A percentile compares a stretch with the other conserved stretches of the same genome.
These are phyloP conservation scores for Netelia fuscicornis DNA, from an alignment of 2,888 invertebrate species.

Conservation along the genomic window DNA sequence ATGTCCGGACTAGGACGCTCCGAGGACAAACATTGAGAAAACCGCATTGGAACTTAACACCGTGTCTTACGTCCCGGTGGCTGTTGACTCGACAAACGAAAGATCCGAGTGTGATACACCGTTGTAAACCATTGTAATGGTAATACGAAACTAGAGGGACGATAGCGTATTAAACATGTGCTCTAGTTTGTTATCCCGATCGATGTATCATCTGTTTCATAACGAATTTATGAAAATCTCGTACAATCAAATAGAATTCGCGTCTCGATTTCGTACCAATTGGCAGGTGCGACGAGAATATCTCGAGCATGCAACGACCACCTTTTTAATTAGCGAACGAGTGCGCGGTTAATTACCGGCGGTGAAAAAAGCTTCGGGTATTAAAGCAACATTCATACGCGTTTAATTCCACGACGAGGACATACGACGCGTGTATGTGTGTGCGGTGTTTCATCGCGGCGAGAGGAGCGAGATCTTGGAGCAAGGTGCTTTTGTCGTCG, in stretches of 20 bases:
- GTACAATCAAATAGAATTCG: not conserved
- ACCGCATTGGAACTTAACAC: not conserved
- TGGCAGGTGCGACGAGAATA: too few relatives aligned
- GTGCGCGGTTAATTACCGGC: too few relatives aligned
- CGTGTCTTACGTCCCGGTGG: conserved; percentile 22
- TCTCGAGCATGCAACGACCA: too few relatives aligned
- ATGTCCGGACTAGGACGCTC: conserved; percentile 21
- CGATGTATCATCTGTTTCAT: conserved; percentile 72
- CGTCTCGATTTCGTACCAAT: not conserved
- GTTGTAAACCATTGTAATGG: conserved; percentile 83
- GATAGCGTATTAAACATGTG: conserved; percentile 34
- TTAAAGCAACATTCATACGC: conserved; percentile 5
- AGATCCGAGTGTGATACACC: conserved; percentile 78
- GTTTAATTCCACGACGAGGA: conserved; percentile 21
- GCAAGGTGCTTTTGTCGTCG: conserved; percentile 63
- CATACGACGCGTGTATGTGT: conserved; percentile 1
- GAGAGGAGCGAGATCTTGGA: conserved; percentile 23
- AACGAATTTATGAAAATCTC: conserved; percentile 44
- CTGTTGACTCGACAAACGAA: conserved; percentile 64
- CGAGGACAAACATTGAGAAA: conserved; percentile 35
- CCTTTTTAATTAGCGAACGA: too few relatives aligned
- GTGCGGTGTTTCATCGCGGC: conserved; percentile 41
- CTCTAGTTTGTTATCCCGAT: conserved; percentile 43
- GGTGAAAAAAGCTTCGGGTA: not conserved
- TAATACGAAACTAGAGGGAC: conserved; percentile 74